phyloP scores from a whole-genome alignment of 2,888 invertebrate genomes.

The Formica aserva region DNA sequence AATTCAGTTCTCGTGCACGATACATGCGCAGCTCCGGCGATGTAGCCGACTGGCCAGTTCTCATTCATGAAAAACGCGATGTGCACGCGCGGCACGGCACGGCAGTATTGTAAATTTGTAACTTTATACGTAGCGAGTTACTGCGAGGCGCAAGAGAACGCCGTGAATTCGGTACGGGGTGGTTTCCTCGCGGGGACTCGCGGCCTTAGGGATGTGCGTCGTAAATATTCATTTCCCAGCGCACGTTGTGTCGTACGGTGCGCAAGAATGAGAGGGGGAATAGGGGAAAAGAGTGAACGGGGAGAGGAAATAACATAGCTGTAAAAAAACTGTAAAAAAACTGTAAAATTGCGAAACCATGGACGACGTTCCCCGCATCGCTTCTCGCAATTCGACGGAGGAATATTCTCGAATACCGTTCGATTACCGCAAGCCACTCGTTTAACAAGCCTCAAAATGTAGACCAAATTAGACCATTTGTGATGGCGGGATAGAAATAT shows the following conservation, averaged over 20 bases:
- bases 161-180: conserved; percentile 65
- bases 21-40: conserved; percentile 33
- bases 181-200: conserved; percentile 38
- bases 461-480: conserved; percentile 50
- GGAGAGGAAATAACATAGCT: background rate
- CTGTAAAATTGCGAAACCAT: conserved; percentile 60
- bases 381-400: conserved; percentile 7
- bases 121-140: conserved; percentile 64
- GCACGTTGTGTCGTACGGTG: conserved; percentile 16
- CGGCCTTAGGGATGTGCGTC: conserved; percentile 46
- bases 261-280: conserved; percentile 28
- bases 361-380: conserved; percentile 11
- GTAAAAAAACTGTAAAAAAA: conserved; percentile 19
- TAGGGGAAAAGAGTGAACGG: background rate
- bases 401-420: conserved; percentile 19
- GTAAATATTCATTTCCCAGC: conserved; percentile 69
- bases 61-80: conserved; percentile 42
- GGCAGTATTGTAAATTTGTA: conserved; percentile 69
- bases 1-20: conserved; percentile 52
- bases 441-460: conserved; percentile 13
- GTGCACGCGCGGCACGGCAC: conserved; percentile 32
- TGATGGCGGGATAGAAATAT: conserved; percentile 2
- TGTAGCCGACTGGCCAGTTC: conserved; percentile 22
- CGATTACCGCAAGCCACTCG: conserved; percentile 14
- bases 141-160: conserved; percentile 41